Conservation (phyloP, 2,888 invertebrate genomes). For the Pseudococcus longispinus region DNA sequence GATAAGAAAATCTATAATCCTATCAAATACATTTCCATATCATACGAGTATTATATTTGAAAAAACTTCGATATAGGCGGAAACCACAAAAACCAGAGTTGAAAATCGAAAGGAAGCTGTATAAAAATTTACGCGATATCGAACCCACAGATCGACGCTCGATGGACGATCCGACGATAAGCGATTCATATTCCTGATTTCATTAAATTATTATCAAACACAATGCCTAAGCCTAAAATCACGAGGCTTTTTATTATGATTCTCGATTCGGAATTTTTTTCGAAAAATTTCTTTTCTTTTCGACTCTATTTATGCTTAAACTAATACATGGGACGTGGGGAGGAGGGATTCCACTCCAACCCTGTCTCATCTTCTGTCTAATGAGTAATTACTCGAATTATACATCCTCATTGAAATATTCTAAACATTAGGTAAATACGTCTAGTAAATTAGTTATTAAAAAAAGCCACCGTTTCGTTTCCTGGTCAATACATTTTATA, state of each 20-base stretch:
- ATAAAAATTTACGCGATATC: not conserved
- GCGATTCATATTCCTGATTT: not conserved
- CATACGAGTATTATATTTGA: not conserved
- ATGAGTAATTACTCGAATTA: not conserved
- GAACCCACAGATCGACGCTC: not conserved
- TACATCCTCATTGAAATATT: not conserved
- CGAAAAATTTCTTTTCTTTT: too few species aligned
- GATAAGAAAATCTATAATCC: too few species aligned
- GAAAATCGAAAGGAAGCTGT: not conserved
- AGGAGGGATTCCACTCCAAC: too few species aligned
- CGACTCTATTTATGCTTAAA: too few species aligned
- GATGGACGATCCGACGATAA: not conserved
- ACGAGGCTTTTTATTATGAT: too few species aligned
- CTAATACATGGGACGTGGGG: too few species aligned
- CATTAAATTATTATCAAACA: not conserved
- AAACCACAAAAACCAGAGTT: constrained; percentile 1
- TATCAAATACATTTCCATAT: too few species aligned
- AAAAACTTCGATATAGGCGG: not conserved
- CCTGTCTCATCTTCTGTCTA: too few species aligned
- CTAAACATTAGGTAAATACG: not conserved
- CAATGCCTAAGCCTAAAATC: too few species aligned
- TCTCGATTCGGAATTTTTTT: too few species aligned
- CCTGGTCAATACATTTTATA: not conserved
- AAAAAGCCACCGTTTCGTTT: not conserved
- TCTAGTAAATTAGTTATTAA: not conserved